Conservation (phyloP, 2,888 invertebrate species). For the Pteria penguin region DNA sequence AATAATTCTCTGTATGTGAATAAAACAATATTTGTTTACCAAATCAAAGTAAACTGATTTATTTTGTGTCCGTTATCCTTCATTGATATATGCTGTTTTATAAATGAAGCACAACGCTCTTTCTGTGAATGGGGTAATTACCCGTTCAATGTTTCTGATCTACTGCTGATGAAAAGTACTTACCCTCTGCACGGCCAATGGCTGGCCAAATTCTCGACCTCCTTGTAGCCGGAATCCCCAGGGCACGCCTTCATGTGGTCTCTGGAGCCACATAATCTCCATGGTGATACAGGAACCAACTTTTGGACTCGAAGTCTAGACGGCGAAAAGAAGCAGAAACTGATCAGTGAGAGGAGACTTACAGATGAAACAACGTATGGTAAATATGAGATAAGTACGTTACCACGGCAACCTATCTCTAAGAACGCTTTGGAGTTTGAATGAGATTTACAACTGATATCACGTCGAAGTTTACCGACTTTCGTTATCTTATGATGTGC, state of each 20-base stretch:
- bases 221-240: constrained; percentile 80
- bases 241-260: constrained; percentile 72
- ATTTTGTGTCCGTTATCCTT: too few species aligned
- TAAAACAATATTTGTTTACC: too few species aligned
- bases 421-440: neutral
- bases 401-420: constrained; percentile 47
- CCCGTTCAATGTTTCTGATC: too few species aligned
- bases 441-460: too few species aligned
- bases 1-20: too few species aligned
- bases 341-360: constrained; percentile 36
- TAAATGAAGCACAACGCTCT: too few species aligned
- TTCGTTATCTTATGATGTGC: too few species aligned
- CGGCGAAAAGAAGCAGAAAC: constrained; percentile 30
- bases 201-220: constrained; percentile 75
- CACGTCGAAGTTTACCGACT: too few species aligned
- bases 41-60: too few species aligned
- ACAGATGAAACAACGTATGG: constrained; percentile 41
- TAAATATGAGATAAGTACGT: constrained; percentile 56
- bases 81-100: too few species aligned
- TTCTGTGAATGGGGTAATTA: too few species aligned
- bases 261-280: constrained; percentile 78
- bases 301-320: neutral
- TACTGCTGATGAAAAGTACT: too few species aligned
- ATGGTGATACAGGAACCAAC: constrained; percentile 42
- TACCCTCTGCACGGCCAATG: constrained; percentile 77